phyloP scores from a whole-genome alignment of 2,113 vertebrate species.

The Pteropus alecto region DNA sequence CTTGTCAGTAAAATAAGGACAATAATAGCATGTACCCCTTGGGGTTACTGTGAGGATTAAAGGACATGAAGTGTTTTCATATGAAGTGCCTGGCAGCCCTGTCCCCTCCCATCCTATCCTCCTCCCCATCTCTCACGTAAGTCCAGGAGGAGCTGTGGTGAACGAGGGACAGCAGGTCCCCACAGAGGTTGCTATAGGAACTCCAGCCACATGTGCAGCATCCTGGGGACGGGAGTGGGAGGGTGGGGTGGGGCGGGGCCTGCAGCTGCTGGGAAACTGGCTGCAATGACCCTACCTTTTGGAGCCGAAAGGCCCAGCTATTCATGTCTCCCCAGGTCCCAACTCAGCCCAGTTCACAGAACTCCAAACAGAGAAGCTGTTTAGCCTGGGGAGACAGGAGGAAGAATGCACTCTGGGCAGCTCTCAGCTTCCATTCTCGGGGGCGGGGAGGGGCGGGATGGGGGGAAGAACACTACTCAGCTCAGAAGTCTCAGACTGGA shows the following conservation, averaged over 20 bases:
- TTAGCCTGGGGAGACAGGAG: background rate
- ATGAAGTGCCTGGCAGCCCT: background rate
- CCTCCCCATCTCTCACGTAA: background rate
- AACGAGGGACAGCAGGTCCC: background rate
- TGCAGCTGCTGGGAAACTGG: background rate
- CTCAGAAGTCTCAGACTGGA: background rate
- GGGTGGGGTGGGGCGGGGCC: too few species aligned
- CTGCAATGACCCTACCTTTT: slow-evolving; percentile 17
- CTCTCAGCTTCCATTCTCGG: background rate
- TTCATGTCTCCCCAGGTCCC: background rate
- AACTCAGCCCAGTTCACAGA: background rate
- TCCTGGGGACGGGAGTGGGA: background rate
- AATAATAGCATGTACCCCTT: background rate
- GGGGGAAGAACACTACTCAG: background rate
- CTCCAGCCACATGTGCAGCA: slow-evolving; percentile 9
- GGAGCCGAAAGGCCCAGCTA: slow-evolving; percentile 57
- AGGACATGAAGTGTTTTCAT: background rate
- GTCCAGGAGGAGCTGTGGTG: background rate
- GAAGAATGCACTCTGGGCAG: background rate
- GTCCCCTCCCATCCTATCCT: background rate
- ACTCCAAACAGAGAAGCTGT: slow-evolving; percentile 22
- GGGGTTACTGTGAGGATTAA: background rate
- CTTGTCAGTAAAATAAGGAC: background rate
- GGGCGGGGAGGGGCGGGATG: background rate
- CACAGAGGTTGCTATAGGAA: slow-evolving; percentile 50